Evolutionary conservation across 2,797 vertebrate genomes (phyloP).

Genomic region (Gymnopithys bicolor): DNA sequence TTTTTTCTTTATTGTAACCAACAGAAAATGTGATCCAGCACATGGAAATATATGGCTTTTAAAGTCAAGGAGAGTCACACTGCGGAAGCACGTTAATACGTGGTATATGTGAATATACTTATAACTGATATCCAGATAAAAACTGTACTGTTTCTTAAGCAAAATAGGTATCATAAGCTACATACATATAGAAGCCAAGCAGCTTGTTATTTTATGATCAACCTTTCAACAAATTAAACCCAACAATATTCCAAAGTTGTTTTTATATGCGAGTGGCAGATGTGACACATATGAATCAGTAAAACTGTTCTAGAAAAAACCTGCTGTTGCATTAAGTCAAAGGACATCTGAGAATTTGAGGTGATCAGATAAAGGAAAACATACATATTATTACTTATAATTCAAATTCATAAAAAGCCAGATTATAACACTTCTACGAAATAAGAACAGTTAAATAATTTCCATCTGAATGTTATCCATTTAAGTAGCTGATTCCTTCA

Average conservation of each 20-base stretch:
- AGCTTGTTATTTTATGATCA: background rate
- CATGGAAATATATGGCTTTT: background rate
- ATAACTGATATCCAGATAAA: background rate
- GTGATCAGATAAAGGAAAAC: background rate
- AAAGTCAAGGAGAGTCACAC: background rate
- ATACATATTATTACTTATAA: background rate
- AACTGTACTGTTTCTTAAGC: background rate
- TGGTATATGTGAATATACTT: background rate
- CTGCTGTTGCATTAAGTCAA: background rate
- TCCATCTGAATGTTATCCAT: background rate
- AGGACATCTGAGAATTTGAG: background rate
- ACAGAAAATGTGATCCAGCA: background rate
- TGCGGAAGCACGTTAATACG: background rate
- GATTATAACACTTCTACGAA: background rate
- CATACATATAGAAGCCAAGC: background rate
- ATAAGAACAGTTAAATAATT: background rate
- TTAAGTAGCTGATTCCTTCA: background rate
- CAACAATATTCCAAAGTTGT: background rate
- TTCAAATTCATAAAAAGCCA: background rate
- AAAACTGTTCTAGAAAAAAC: background rate
- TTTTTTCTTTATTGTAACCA: background rate
- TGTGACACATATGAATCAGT: background rate
- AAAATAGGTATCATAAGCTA: background rate
- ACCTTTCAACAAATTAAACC: background rate
- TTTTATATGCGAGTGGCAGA: background rate